phyloP scores from a whole-genome alignment of 1,140 invertebrate genomes.

The Onthophagus taurus region DNA sequence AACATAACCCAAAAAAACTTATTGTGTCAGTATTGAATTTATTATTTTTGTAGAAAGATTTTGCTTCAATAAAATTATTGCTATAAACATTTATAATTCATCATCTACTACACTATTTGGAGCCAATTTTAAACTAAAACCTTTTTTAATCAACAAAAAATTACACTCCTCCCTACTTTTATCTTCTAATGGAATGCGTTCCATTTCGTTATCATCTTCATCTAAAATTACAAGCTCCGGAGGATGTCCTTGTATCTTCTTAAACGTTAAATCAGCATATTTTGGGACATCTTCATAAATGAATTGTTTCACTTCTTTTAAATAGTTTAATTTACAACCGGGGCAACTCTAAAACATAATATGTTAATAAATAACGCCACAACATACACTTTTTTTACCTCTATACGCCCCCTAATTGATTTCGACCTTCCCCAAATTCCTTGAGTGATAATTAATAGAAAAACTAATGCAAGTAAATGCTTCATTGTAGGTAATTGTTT shows the following conservation, averaged over 20 bases:
- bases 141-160: constrained; percentile 49
- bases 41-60: constrained; percentile 10
- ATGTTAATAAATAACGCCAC: no score
- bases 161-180: constrained; percentile 59
- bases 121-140: constrained; percentile 40
- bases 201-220: constrained; percentile 49
- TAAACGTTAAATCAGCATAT: constrained; percentile 56
- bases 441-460: no score
- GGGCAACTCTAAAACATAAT: constrained; percentile 53
- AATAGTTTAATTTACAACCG: constrained; percentile 62
- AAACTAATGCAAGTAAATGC: no score
- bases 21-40: constrained; percentile 12
- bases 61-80: neutral
- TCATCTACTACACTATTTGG: no score
- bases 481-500: no score
- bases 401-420: no score
- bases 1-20: constrained; percentile 2
- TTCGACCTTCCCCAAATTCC: no score
- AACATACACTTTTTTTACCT: no score
- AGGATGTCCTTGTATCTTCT: constrained; percentile 55
- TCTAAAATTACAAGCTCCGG: constrained; percentile 59
- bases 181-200: constrained; percentile 49
- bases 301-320: constrained; percentile 65
- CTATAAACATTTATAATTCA: no score
- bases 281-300: constrained; percentile 62